Conservation (phyloP, 2,888 invertebrate species). For the Lamproptera curius region DNA sequence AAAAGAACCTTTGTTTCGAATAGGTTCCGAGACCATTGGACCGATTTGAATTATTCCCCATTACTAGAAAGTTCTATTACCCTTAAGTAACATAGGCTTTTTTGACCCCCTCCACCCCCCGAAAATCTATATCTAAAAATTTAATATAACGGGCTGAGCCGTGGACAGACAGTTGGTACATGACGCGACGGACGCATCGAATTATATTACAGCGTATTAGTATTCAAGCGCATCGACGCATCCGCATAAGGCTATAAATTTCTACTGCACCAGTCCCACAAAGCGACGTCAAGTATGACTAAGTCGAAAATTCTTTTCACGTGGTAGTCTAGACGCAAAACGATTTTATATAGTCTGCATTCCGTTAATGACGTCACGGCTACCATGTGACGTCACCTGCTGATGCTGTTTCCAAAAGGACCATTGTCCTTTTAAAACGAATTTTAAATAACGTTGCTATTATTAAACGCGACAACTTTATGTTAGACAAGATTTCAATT, state of each 20-base stretch:
- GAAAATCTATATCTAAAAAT: too few relatives aligned
- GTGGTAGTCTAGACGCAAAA: conserved; percentile 3
- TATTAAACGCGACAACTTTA: too few relatives aligned
- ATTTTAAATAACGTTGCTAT: conserved; percentile 12
- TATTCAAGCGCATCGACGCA: conserved; percentile 6
- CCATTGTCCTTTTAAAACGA: conserved; percentile 5
- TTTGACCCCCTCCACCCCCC: too few relatives aligned
- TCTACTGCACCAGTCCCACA: not conserved
- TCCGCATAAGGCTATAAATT: conserved; percentile 13
- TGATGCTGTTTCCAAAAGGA: conserved; percentile 8
- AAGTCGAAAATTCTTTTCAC: conserved; percentile 7
- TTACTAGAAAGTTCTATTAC: too few relatives aligned
- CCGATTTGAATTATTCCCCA: too few relatives aligned
- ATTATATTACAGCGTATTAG: conserved; percentile 6
- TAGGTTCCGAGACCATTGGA: too few relatives aligned
- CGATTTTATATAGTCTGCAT: conserved; percentile 12
- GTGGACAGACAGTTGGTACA: too few relatives aligned
- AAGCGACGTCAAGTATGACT: not conserved
- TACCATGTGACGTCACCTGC: conserved; percentile 17
- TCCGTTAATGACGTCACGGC: conserved; percentile 5
- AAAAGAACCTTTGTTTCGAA: too few relatives aligned
- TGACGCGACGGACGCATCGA: too few relatives aligned
- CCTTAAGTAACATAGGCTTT: too few relatives aligned
- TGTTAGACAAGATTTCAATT: not conserved
- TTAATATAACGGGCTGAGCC: too few relatives aligned